Evolutionary conservation across 2,797 vertebrate species (phyloP), one percentile per base, ranked within the genome.

Genomic region (Pseudomugil gertrudae): DNA sequence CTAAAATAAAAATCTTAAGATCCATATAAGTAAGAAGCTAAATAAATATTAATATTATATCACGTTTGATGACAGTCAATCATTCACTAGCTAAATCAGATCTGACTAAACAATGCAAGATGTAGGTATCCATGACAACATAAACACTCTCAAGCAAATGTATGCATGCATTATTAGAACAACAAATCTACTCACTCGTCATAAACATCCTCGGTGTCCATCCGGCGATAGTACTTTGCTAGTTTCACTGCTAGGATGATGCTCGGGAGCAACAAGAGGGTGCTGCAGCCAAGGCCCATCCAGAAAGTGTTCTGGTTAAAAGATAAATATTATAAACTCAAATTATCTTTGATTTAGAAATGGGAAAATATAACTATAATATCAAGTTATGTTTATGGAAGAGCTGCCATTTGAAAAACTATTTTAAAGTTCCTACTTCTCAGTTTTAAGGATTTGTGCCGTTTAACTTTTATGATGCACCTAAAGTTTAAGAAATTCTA

Each of bases 121-220:
- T 38, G 26, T 3, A 0, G 23, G 0, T 63, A 17, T 19, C 27
- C 29, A n/a, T 14, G 23, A 9, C 38, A 1, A 30, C 7, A 32
- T 29, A 35, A 57, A 48, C n/a, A 36, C 1, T 32, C 10, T 24
- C 19, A 29, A 27, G 29, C 26, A 4, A 11, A 40, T 47, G 17
- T 30, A 17, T 52, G 8, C 14, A 29, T 35, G 5, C 14, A 52
- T 21, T 9, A 2, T 15, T 9, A 2, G 40, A 47, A 36, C 15
- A 33, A 52, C 2, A 38, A 55, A 15, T 29, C 0, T 67, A 96
- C 97, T 96, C 85, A 98, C 96, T 98, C 96, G 9, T 99, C 96
- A 29, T 99, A 99, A 29, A 99, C 94, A 11, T 99, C 98, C 92
- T 99, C 98, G 0, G 98, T 98, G 59, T 99, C 96, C 98, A 99